Evolutionary conservation across 2,113 vertebrate genomes (phyloP).

Genomic region (Salvelinus sp.): DNA sequence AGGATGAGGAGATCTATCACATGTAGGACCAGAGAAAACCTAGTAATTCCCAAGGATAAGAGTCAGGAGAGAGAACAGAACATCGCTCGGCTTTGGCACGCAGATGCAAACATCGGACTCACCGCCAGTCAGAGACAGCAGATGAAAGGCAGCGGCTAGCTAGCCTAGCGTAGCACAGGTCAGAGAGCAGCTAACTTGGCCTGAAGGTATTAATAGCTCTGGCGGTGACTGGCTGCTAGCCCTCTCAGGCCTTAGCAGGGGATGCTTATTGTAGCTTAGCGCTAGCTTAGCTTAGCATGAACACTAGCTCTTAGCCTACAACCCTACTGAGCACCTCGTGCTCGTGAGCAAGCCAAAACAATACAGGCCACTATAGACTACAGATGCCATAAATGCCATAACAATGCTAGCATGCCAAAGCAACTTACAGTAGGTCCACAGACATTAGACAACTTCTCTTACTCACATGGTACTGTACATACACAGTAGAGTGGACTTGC

Average conservation of each 20-base stretch:
- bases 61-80: slow-evolving; percentile 22
- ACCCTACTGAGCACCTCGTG: slow-evolving; percentile 54
- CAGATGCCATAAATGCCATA: neutral
- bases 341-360: slow-evolving; percentile 21
- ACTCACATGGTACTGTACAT: too few relatives aligned
- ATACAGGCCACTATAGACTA: neutral
- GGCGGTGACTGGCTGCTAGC: slow-evolving; percentile 53
- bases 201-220: slow-evolving; percentile 60
- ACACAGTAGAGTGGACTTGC: too few relatives aligned
- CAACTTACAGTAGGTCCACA: too few relatives aligned
- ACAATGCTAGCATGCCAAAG: neutral
- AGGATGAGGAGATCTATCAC: neutral
- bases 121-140: slow-evolving; percentile 43
- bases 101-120: slow-evolving; percentile 47
- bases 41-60: neutral
- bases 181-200: slow-evolving; percentile 35
- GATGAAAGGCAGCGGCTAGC: slow-evolving; percentile 42
- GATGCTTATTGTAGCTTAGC: slow-evolving; percentile 54
- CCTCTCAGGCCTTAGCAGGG: slow-evolving; percentile 51
- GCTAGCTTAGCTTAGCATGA: slow-evolving; percentile 62
- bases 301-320: slow-evolving; percentile 48
- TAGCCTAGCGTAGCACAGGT: slow-evolving; percentile 28
- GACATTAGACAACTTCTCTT: too few relatives aligned
- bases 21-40: neutral
- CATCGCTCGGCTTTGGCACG: slow-evolving; percentile 31